Evolutionary conservation across 2,113 vertebrate species (phyloP).

Genomic region (Terrapene triunguis): DNA sequence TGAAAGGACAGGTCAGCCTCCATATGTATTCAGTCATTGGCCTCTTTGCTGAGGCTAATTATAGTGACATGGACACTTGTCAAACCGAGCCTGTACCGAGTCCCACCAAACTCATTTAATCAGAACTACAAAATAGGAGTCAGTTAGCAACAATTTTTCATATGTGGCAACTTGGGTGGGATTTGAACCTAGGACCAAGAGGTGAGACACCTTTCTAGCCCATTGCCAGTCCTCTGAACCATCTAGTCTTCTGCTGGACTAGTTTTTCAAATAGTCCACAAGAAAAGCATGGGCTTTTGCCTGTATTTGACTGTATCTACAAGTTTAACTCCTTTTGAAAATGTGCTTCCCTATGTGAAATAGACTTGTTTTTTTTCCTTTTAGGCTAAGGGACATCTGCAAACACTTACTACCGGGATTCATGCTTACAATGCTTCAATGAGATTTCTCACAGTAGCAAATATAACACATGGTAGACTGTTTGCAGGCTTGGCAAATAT

Average conservation of each 20-base stretch:
- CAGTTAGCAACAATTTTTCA: background rate
- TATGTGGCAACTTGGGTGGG: background rate
- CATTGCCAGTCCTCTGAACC: background rate
- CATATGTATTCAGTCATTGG: background rate
- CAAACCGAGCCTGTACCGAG: background rate
- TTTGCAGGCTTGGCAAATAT: background rate
- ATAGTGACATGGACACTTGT: background rate
- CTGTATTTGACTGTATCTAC: background rate
- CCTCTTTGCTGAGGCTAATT: slow-evolving; percentile 1
- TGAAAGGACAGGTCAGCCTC: background rate
- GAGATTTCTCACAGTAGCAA: background rate
- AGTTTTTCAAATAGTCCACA: background rate
- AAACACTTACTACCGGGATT: background rate
- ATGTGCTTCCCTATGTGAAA: background rate
- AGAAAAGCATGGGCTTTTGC: background rate
- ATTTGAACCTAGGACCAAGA: background rate
- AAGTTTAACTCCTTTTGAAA: background rate
- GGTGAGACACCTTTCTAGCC: background rate
- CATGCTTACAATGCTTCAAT: background rate
- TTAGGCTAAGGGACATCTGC: background rate
- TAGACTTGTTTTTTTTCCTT: background rate
- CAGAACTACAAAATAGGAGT: background rate
- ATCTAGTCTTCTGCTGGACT: background rate
- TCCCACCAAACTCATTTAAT: background rate
- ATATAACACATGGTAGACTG: background rate